Percentiles rank a stretch among this genome's conserved stretches.
These are phyloP conservation scores for Scrobipalpa costella DNA, from an alignment of 2,888 invertebrate genomes.

Conservation along the genomic window DNA sequence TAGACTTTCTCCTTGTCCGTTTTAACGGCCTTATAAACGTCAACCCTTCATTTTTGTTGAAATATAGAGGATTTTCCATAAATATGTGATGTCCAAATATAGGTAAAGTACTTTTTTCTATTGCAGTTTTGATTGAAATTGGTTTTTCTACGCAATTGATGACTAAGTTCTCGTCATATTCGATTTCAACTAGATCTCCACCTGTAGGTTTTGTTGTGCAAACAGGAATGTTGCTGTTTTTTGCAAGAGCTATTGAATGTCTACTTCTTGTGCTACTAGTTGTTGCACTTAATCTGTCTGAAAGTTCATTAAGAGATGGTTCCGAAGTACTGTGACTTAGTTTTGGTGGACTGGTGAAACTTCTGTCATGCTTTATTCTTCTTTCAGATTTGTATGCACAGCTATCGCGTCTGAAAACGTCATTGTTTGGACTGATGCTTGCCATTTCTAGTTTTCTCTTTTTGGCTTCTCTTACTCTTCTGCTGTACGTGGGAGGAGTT, in stretches of 20 bases:
- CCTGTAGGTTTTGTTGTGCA: slow-evolving; percentile 71
- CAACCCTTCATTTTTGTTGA: slow-evolving; percentile 64
- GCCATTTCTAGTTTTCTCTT: slow-evolving; percentile 76
- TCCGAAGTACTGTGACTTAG: slow-evolving; percentile 70
- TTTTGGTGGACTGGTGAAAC: slow-evolving; percentile 49
- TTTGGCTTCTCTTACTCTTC: slow-evolving; percentile 73
- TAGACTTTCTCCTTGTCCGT: slow-evolving; percentile 72
- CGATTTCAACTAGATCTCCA: slow-evolving; percentile 80
- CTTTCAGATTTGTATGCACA: slow-evolving; percentile 69
- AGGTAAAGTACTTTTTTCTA: slow-evolving; percentile 71
- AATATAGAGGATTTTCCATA: slow-evolving; percentile 76
- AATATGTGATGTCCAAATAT: slow-evolving; percentile 76
- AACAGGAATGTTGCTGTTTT: slow-evolving; percentile 46
- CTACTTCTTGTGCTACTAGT: slow-evolving; percentile 48
- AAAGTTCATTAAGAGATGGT: slow-evolving; percentile 66
- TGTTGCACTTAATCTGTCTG: slow-evolving; percentile 61
- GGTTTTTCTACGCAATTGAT: slow-evolving; percentile 71
- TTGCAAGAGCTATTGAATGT: slow-evolving; percentile 53
- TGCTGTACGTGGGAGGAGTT: slow-evolving; percentile 71
- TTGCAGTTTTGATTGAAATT: slow-evolving; percentile 45
- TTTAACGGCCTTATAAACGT: slow-evolving; percentile 67
- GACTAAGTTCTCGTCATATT: slow-evolving; percentile 75
- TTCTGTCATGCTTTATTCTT: slow-evolving; percentile 60
- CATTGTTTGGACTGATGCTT: slow-evolving; percentile 48
- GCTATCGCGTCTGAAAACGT: slow-evolving; percentile 62